Percentiles rank a stretch among this genome's conserved stretches.
Conservation (phyloP, 2,888 invertebrate genomes). For the Choreutis nemorana region DNA sequence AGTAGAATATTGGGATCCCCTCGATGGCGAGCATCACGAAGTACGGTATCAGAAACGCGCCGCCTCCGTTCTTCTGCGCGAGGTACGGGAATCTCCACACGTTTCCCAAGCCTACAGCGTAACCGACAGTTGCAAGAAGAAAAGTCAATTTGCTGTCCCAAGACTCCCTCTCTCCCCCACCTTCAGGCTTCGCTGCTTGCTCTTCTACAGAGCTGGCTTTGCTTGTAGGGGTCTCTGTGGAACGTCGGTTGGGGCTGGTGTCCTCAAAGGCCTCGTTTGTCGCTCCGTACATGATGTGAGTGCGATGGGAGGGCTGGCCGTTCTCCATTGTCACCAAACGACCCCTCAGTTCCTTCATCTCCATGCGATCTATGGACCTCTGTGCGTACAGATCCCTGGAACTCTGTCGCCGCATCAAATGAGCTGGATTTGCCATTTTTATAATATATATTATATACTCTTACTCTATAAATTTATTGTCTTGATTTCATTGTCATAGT, state of each 20-base stretch:
- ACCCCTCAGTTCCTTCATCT: constrained; percentile 86
- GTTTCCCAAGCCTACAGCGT: constrained; percentile 93
- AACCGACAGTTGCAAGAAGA: constrained; percentile 91
- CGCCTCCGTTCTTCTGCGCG: constrained; percentile 94
- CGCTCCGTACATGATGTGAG: constrained; percentile 79
- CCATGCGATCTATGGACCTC: constrained; percentile 83
- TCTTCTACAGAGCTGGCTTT: constrained; percentile 73
- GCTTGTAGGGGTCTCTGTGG: constrained; percentile 57
- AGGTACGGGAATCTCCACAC: constrained; percentile 96
- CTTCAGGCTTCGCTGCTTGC: constrained; percentile 72
- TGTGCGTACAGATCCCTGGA: constrained; percentile 84
- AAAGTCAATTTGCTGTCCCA: constrained; percentile 96
- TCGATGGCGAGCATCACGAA: constrained; percentile 94
- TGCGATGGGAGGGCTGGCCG: constrained; percentile 53
- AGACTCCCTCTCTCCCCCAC: constrained; percentile 82
- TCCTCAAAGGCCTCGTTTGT: constrained; percentile 83
- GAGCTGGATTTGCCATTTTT: constrained; percentile 89
- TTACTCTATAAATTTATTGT: constrained; percentile 10
- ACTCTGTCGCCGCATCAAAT: constrained; percentile 87
- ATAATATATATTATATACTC: constrained; percentile 3
- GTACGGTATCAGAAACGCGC: constrained; percentile 97
- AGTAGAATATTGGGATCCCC: constrained; percentile 95
- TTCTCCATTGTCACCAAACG: constrained; percentile 79
- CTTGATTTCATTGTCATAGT: constrained; percentile 22
- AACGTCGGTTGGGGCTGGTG: constrained; percentile 48